phyloP scores from a whole-genome alignment of 2,113 vertebrate species.

The Danionella cerebrum region DNA sequence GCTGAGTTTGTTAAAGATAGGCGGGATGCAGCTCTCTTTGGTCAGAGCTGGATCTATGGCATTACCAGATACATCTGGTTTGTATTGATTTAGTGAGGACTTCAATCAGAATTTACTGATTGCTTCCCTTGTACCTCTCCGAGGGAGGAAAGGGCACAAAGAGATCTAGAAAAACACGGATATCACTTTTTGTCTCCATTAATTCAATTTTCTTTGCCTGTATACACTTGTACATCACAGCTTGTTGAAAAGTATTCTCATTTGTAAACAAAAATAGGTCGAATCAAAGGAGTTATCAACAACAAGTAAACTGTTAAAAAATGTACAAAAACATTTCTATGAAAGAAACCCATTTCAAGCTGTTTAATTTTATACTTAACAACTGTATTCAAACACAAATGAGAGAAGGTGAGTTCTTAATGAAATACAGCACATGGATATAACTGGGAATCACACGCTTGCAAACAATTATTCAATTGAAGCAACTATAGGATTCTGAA shows the following conservation, averaged over 20 bases:
- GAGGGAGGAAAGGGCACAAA: not conserved
- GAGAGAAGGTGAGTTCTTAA: not conserved
- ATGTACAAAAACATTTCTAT: not conserved
- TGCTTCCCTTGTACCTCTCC: constrained; percentile 36
- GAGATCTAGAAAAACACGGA: constrained; percentile 29
- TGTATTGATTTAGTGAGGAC: constrained; percentile 51
- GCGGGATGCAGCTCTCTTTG: constrained; percentile 36
- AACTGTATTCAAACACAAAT: not conserved
- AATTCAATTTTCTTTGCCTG: constrained; percentile 10
- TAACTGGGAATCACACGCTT: not conserved
- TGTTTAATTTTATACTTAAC: not conserved
- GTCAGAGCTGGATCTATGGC: constrained; percentile 36
- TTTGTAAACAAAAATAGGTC: not conserved
- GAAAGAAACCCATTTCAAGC: not conserved
- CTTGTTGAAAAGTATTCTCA: not conserved
- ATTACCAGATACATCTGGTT: constrained; percentile 46
- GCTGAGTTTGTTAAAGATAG: constrained; percentile 12
- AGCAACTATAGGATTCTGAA: not conserved
- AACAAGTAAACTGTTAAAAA: not conserved
- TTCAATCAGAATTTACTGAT: constrained; percentile 47
- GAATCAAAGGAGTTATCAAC: not conserved
- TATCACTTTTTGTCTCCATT: constrained; percentile 30
- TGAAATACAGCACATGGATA: not conserved
- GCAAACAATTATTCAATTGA: constrained; percentile 6
- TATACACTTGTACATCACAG: not conserved